These are phyloP conservation scores for Cliona cf. orientalis DNA, from an alignment of 37 sponge, comb jelly and placozoan species.

Conservation along the genomic window DNA sequence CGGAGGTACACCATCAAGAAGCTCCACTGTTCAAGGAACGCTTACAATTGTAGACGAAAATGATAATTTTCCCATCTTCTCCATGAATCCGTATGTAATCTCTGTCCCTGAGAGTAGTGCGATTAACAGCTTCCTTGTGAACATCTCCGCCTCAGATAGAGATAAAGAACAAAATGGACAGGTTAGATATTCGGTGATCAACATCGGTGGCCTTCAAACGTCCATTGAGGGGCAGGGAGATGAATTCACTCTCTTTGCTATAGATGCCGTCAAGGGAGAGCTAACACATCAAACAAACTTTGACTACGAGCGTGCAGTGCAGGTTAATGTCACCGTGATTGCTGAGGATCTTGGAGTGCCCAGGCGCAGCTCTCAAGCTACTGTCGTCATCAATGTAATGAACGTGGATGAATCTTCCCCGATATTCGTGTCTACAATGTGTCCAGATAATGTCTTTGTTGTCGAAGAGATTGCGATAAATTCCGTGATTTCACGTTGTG, in stretches of 20 bases:
- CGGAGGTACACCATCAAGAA: constrained; percentile 30
- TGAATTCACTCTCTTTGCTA: background rate
- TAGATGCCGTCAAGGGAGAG: constrained; percentile 4
- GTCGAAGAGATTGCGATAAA: background rate
- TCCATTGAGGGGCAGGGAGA: background rate
- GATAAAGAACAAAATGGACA: constrained; percentile 59
- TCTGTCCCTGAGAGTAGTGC: constrained; percentile 6
- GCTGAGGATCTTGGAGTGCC: constrained; percentile 51
- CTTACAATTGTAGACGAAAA: constrained; percentile 64
- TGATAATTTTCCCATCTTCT: constrained; percentile 70
- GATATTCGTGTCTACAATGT: background rate
- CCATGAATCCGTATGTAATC: background rate
- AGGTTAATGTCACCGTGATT: constrained; percentile 22
- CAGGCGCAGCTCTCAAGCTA: constrained; percentile 1
- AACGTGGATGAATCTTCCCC: constrained; percentile 67
- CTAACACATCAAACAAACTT: constrained; percentile 3
- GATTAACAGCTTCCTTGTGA: background rate
- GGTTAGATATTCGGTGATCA: constrained; percentile 27
- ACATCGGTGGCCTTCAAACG: background rate
- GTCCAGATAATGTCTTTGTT: constrained; percentile 7
- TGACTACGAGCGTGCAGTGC: constrained; percentile 40
- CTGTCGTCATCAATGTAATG: constrained; percentile 28
- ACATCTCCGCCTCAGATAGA: constrained; percentile 32
- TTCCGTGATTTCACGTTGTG: background rate
- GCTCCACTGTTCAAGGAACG: background rate